Evolutionary conservation across 2,113 vertebrate genomes (phyloP).

Genomic region (Seriola dumerili): DNA sequence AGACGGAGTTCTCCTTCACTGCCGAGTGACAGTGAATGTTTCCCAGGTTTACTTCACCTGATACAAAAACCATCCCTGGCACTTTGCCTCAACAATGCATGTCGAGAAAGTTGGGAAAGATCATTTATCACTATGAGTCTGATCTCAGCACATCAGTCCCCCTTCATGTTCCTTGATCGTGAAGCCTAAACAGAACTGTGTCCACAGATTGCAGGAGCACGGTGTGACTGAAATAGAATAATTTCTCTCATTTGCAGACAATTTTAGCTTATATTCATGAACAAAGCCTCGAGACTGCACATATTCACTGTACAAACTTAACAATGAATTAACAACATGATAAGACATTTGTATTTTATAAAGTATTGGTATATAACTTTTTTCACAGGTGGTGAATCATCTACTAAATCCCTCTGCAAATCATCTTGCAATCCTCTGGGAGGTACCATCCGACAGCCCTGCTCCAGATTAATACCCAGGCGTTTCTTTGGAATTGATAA

Average conservation of each 20-base stretch:
- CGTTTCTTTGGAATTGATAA: constrained; percentile 74
- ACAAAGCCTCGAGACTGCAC: constrained; percentile 18
- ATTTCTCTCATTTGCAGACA: constrained; percentile 14
- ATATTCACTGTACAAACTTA: constrained; percentile 6
- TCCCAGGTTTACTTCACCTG: not conserved
- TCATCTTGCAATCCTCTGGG: constrained; percentile 43
- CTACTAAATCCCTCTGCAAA: constrained; percentile 59
- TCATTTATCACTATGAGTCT: not conserved
- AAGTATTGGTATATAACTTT: constrained; percentile 36
- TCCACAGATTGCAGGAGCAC: not conserved
- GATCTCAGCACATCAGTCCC: not conserved
- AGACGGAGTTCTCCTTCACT: not conserved
- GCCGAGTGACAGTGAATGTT: not conserved
- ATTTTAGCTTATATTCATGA: constrained; percentile 41
- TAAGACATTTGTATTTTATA: constrained; percentile 29
- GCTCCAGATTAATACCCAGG: constrained; percentile 72
- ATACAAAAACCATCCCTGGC: no score
- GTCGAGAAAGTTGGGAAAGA: not conserved
- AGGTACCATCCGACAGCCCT: constrained; percentile 42
- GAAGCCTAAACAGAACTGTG: not conserved
- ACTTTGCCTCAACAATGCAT: no score
- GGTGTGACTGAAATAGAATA: not conserved
- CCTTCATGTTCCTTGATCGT: not conserved
- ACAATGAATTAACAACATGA: constrained; percentile 33
- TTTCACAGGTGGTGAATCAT: constrained; percentile 48